Evolutionary conservation across 2,888 invertebrate genomes (phyloP).

Genomic region (Drosophila mimica): DNA sequence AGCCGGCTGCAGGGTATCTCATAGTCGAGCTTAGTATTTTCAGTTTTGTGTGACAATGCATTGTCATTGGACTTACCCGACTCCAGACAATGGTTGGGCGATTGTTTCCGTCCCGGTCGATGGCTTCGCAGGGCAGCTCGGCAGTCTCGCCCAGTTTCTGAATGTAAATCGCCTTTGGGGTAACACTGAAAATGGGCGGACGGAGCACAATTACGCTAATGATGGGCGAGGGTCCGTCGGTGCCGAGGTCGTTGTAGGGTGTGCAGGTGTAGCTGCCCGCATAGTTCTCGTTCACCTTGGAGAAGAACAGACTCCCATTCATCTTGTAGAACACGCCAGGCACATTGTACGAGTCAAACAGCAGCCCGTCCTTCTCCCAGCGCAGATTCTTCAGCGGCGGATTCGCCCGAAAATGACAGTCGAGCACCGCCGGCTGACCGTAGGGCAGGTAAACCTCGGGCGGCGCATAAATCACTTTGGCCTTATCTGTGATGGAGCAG

Average conservation of each 20-base stretch:
- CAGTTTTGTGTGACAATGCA: constrained; percentile 23
- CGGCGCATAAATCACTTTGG: constrained; percentile 95
- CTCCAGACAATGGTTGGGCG: constrained; percentile 89
- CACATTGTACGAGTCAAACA: constrained; percentile 95
- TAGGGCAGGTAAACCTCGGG: constrained; percentile 93
- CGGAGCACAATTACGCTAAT: constrained; percentile 94
- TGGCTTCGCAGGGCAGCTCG: constrained; percentile 93
- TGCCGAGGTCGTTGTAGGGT: constrained; percentile 95
- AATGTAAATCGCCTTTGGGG: constrained; percentile 93
- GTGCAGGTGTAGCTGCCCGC: constrained; percentile 96
- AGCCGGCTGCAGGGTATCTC: neutral
- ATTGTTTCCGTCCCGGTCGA: constrained; percentile 88
- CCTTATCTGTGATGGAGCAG: constrained; percentile 89
- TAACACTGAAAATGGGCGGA: constrained; percentile 92
- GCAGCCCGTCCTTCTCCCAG: constrained; percentile 97
- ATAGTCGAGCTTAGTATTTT: neutral
- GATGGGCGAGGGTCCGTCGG: constrained; percentile 92
- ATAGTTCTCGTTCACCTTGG: constrained; percentile 93
- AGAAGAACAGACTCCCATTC: constrained; percentile 93
- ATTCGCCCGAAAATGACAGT: constrained; percentile 96
- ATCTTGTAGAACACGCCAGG: constrained; percentile 93
- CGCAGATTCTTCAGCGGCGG: constrained; percentile 94
- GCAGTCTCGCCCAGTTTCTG: constrained; percentile 92
- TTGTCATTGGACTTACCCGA: constrained; percentile 86
- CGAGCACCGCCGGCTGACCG: constrained; percentile 92